Evolutionary conservation across 2,888 invertebrate genomes (phyloP).

Genomic region (Ichneumoninae sp.): DNA sequence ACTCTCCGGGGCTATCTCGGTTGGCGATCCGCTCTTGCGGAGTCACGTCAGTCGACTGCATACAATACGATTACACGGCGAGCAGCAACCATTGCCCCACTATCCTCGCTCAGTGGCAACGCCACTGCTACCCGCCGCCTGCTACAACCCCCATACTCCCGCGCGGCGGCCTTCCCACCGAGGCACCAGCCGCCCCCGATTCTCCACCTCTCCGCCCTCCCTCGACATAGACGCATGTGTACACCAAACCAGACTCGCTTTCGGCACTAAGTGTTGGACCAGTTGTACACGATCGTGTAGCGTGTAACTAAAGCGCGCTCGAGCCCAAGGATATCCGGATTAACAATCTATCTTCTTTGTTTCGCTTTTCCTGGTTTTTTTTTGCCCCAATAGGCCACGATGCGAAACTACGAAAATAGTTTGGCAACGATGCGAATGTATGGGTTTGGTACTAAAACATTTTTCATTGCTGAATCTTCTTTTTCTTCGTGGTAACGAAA

Average conservation of each 20-base stretch:
- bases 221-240: constrained; percentile 49
- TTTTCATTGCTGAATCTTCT: no score
- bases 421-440: no score
- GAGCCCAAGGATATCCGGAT: constrained; percentile 57
- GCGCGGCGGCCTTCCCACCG: neutral
- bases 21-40: constrained; percentile 77
- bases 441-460: no score
- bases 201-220: constrained; percentile 13
- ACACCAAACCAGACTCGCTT: constrained; percentile 36
- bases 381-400: neutral
- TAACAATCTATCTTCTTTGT: constrained; percentile 48
- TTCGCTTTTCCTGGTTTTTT: neutral
- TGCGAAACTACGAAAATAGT: no score
- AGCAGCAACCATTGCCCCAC: constrained; percentile 74
- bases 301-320: constrained; percentile 11
- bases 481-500: no score
- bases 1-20: constrained; percentile 18
- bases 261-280: neutral
- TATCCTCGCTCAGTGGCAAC: constrained; percentile 35
- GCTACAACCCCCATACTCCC: constrained; percentile 18
- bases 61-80: constrained; percentile 80
- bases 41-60: constrained; percentile 82
- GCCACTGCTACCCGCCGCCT: constrained; percentile 27
- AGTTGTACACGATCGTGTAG: constrained; percentile 20
- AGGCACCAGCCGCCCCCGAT: constrained; percentile 12